phyloP scores from a whole-genome alignment of 2,113 vertebrate genomes.

The Gila orcuttii region DNA sequence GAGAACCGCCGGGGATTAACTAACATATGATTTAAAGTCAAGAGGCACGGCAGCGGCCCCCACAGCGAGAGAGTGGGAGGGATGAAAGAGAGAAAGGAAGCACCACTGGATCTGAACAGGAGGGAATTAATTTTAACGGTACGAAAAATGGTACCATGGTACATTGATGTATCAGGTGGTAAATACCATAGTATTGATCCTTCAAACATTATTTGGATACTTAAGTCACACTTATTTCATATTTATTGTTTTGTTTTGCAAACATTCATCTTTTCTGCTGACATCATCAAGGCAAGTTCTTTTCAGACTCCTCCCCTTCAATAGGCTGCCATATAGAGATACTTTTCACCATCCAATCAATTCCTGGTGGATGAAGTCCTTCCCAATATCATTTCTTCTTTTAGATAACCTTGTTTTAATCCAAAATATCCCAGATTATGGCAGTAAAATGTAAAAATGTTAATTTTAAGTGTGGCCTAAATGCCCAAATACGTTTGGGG shows the following conservation, averaged over 20 bases:
- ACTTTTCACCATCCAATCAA: neutral
- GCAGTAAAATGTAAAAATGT: neutral
- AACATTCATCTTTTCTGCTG: neutral
- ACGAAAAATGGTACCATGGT: neutral
- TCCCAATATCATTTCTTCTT: too few species aligned
- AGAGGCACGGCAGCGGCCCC: constrained; percentile 58
- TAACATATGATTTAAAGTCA: constrained; percentile 52
- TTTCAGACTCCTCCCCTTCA: neutral
- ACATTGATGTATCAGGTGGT: neutral
- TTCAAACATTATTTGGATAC: neutral
- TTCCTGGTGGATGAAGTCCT: neutral
- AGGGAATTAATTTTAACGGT: neutral
- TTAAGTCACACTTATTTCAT: neutral
- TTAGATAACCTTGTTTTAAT: too few species aligned
- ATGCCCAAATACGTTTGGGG: neutral
- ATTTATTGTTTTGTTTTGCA: neutral
- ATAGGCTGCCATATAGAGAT: neutral
- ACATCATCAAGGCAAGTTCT: neutral
- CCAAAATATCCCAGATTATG: neutral
- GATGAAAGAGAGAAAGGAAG: constrained; percentile 58
- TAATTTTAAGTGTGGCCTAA: neutral
- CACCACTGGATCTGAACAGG: neutral
- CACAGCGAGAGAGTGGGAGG: constrained; percentile 59
- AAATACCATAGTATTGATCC: neutral
- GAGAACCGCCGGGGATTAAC: constrained; percentile 35